These are phyloP conservation scores for Athrips mouffetella DNA, from an alignment of 2,888 invertebrate species.

Conservation along the genomic window DNA sequence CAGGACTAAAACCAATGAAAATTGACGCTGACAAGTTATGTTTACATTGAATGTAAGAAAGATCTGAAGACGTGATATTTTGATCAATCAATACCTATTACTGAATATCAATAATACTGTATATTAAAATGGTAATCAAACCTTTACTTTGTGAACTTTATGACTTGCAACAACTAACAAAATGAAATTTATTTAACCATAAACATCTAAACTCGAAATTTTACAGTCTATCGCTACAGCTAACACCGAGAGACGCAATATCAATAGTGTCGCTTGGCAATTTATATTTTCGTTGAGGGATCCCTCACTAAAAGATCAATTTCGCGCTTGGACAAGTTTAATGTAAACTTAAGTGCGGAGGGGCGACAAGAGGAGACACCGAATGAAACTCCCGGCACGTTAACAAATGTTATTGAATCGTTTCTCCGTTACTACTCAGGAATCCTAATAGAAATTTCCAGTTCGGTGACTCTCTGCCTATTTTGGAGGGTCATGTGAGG, in stretches of 20 bases:
- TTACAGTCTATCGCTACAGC: conserved; percentile 21
- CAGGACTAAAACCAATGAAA: too few relatives aligned
- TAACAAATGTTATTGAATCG: conserved; percentile 71
- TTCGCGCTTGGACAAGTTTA: conserved; percentile 75
- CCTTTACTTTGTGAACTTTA: too few relatives aligned
- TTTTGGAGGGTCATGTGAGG: conserved; percentile 4
- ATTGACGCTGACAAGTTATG: too few relatives aligned
- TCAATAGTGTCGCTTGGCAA: conserved; percentile 63
- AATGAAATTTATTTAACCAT: too few relatives aligned
- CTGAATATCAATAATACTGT: too few relatives aligned
- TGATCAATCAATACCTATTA: too few relatives aligned
- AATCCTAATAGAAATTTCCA: conserved; percentile 36
- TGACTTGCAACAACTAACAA: too few relatives aligned
- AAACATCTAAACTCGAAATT: too few relatives aligned
- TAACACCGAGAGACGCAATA: conserved; percentile 43
- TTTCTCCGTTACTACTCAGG: conserved; percentile 38
- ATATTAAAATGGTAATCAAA: too few relatives aligned
- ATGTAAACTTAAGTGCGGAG: conserved; percentile 75
- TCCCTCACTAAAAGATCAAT: conserved; percentile 75
- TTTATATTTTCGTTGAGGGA: conserved; percentile 68
- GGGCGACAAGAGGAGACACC: conserved; percentile 58
- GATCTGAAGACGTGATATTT: too few relatives aligned
- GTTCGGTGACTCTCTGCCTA: conserved; percentile 5
- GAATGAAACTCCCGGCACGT: conserved; percentile 63
- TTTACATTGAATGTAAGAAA: too few relatives aligned